Conservation (phyloP, 2,888 invertebrate genomes). For the Scaptomyza polygonia region DNA sequence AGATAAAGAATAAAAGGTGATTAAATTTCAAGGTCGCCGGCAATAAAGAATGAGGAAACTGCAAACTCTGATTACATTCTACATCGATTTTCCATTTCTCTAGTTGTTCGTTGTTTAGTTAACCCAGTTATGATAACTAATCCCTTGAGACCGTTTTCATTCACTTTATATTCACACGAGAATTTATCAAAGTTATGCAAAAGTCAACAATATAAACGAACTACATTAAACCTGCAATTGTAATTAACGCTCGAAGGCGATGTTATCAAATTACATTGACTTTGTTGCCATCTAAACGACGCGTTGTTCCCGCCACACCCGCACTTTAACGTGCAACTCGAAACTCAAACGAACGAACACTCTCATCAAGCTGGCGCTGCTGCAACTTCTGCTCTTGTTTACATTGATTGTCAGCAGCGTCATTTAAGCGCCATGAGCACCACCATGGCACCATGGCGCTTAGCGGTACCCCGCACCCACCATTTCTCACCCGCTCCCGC, state of each 20-base stretch:
- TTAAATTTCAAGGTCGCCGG: background rate
- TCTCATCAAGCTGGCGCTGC: constrained; percentile 30
- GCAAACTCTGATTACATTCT: background rate
- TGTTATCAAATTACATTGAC: constrained; percentile 75
- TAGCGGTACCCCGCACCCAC: constrained; percentile 31
- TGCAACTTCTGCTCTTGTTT: constrained; percentile 60
- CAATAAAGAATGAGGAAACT: background rate
- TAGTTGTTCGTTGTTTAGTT: constrained; percentile 1
- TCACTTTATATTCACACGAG: constrained; percentile 53
- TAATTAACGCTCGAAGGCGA: constrained; percentile 74
- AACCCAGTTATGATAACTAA: constrained; percentile 12
- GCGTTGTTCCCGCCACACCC: constrained; percentile 23
- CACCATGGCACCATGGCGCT: constrained; percentile 40
- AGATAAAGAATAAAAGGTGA: background rate
- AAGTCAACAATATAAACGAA: constrained; percentile 60
- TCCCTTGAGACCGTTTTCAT: constrained; percentile 20
- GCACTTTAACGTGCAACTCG: constrained; percentile 30
- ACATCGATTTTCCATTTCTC: background rate
- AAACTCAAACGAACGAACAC: constrained; percentile 4
- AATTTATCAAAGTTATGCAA: constrained; percentile 48
- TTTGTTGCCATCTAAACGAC: constrained; percentile 43
- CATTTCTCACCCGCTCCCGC: background rate
- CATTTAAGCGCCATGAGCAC: constrained; percentile 63
- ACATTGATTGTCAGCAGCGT: constrained; percentile 75
- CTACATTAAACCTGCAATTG: constrained; percentile 69